phyloP scores from a whole-genome alignment of 1,140 invertebrate species.

The Ladona fulva region DNA sequence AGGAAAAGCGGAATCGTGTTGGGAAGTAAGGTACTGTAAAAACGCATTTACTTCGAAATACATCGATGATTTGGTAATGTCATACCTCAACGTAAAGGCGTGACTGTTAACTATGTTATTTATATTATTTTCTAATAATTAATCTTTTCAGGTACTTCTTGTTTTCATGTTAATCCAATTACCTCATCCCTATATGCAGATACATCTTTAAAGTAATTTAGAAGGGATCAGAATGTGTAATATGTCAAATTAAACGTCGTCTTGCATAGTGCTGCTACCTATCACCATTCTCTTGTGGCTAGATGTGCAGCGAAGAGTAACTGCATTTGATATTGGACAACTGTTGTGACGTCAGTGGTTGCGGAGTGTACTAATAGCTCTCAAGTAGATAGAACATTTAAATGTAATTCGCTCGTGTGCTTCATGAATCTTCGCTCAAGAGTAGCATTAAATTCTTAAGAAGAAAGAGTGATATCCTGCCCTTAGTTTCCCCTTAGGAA shows the following conservation, averaged over 20 bases:
- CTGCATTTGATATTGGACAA: slow-evolving; percentile 1
- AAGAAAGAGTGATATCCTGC: background rate
- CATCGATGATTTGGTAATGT: too few relatives aligned
- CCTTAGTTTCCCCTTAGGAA: too few relatives aligned
- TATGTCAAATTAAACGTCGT: background rate
- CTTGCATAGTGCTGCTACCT: background rate
- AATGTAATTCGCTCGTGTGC: background rate
- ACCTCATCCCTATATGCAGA: too few relatives aligned
- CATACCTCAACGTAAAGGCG: too few relatives aligned
- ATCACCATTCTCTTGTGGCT: background rate
- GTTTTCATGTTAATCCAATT: too few relatives aligned
- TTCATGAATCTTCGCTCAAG: background rate
- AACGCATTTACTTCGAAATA: too few relatives aligned
- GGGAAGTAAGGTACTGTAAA: too few relatives aligned
- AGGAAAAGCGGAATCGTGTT: background rate
- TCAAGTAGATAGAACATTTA: background rate
- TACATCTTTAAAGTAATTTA: too few relatives aligned
- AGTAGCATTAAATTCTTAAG: background rate
- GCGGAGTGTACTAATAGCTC: background rate
- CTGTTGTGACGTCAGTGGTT: slow-evolving; percentile 1
- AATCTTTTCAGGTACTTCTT: too few relatives aligned
- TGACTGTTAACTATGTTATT: too few relatives aligned
- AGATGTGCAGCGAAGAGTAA: background rate
- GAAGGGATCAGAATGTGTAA: too few relatives aligned
- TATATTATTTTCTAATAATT: too few relatives aligned